Conservation (phyloP, 37 sponge, comb jelly and placozoan genomes). For the Beroe forskalii region DNA sequence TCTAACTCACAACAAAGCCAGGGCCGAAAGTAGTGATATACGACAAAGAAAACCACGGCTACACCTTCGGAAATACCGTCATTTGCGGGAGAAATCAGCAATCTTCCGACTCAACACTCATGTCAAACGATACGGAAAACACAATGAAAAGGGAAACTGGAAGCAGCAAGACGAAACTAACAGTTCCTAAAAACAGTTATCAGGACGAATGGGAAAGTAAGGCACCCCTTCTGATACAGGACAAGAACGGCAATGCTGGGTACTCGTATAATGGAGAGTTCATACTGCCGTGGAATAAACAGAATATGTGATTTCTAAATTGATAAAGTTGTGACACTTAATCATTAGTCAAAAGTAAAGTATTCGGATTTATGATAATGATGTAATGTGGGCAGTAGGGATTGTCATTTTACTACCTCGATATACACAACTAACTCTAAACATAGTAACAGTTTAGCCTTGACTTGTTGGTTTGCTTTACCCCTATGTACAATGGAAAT, state of each 20-base stretch:
- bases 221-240: not conserved
- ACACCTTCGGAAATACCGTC: constrained; percentile 17
- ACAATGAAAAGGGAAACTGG: too few species aligned
- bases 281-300: constrained; percentile 33
- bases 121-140: not conserved
- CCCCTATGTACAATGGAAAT: too few species aligned
- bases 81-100: not conserved
- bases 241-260: constrained; percentile 17
- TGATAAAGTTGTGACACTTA: too few species aligned
- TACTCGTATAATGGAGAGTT: not conserved
- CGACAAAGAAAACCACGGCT: constrained; percentile 33
- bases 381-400: too few species aligned
- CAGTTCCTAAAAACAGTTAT: not conserved
- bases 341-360: too few species aligned
- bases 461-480: too few species aligned
- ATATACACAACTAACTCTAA: too few species aligned
- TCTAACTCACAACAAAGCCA: too few species aligned
- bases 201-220: not conserved
- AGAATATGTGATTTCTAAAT: too few species aligned
- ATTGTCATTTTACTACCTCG: too few species aligned
- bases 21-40: not conserved
- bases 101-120: not conserved
- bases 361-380: too few species aligned
- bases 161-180: not conserved
- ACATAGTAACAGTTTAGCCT: too few species aligned